Evolutionary conservation across 2,113 vertebrate species (phyloP), one percentile per base, ranked within the genome.

Genomic region (Hipposideros armiger): DNA sequence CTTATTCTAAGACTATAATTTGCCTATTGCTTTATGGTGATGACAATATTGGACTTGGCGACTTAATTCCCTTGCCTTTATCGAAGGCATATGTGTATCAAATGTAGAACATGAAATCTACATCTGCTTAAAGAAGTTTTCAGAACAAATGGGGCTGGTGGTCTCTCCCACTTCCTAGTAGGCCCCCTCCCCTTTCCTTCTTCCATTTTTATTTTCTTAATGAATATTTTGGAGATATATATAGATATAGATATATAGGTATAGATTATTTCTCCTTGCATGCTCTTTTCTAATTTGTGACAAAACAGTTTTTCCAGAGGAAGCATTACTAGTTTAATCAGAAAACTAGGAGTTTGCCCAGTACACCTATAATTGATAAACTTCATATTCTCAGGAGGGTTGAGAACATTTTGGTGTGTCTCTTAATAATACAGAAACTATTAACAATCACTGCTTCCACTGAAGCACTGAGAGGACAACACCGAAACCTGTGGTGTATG

Each of bases 51-150:
- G 56, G 91, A 60, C 73, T 69, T 94, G 32, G 70, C 58, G 72
- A 91, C 91, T 92, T 47, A 52, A 20, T 52, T 95, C 20, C 67
- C 26, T 93, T 95, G 92, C 58, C 92, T 96, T 96, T 83, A 88
- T 91, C 64, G 45, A 88, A 92, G 64, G 89, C 64, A 10, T 30
- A 24, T 83, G 76, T 93, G 56, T 67, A 14, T 94, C 62, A 56
- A 82, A 58, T n/a, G 88, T 69, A 40, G 82, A 83, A 62, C 10
- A 30, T 84, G 54, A 92, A 82, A 45, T 66, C 42, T 26, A 16
- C 42, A 82, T 94, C 14, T 45, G 85, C 70, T 76, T 58, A 20
- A 70, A 54, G 40, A 45, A 22, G 30, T 22, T 66, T 88, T 36
- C 62, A 47, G 90, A 73, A 67, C 22, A 64, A 88, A 82, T 0